Evolutionary conservation across 1,140 invertebrate species (phyloP).

Genomic region (Stenopsyche tienmushanensis): DNA sequence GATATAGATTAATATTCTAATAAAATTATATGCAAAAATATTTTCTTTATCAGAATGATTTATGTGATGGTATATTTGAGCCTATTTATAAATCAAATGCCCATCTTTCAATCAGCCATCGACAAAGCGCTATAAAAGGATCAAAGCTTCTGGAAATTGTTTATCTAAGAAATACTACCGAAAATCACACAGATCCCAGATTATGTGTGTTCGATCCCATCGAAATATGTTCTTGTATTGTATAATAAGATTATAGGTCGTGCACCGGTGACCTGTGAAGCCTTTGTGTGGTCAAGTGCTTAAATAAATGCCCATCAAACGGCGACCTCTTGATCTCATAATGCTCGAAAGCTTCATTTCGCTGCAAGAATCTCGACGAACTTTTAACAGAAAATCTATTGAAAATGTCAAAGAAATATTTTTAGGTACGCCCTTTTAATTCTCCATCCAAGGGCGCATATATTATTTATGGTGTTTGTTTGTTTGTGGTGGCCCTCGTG

Average conservation of each 20-base stretch:
- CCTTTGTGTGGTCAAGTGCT: conserved; percentile 5
- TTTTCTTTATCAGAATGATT: no score
- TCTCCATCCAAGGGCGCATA: neutral
- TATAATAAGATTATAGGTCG: neutral
- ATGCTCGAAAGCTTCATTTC: neutral
- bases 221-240: neutral
- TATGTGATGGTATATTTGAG: no score
- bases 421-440: neutral
- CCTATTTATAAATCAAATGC: neutral
- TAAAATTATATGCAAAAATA: no score
- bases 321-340: neutral
- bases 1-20: no score
- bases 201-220: neutral
- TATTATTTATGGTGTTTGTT: no score
- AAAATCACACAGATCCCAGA: neutral
- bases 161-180: neutral
- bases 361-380: neutral
- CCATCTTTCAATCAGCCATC: neutral
- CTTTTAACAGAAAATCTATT: neutral
- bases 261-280: conserved; percentile 2
- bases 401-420: neutral
- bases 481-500: no score
- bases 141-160: neutral
- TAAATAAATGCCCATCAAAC: conserved; percentile 3
- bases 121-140: neutral